Evolutionary conservation across 2,888 invertebrate genomes (phyloP).

Genomic region (Augochlorella aurata): DNA sequence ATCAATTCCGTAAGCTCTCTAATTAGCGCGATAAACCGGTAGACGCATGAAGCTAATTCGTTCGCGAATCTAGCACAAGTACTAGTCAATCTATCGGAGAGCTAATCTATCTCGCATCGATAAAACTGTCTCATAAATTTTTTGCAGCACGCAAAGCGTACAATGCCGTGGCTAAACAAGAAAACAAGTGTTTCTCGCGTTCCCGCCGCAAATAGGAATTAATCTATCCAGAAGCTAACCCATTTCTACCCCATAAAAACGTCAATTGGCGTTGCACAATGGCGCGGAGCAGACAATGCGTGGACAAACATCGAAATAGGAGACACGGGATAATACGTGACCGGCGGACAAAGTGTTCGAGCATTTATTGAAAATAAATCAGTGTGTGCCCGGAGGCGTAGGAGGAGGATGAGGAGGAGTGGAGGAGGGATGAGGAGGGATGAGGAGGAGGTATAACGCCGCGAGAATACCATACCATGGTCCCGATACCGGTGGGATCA

Average conservation of each 20-base stretch:
- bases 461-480: neutral
- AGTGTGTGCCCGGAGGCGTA: neutral
- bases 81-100: too few species aligned
- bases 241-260: neutral
- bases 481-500: neutral
- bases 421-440: neutral
- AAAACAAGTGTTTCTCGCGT: neutral
- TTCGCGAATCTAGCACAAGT: too few species aligned
- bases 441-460: neutral
- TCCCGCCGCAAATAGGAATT: neutral
- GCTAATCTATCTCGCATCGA: too few species aligned
- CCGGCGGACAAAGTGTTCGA: neutral
- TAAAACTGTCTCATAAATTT: too few species aligned
- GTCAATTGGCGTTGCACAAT: conserved; percentile 7
- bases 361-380: conserved; percentile 8
- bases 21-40: too few species aligned
- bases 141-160: too few species aligned
- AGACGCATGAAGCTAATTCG: too few species aligned
- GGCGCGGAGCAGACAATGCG: neutral
- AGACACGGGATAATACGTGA: conserved; percentile 8
- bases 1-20: too few species aligned
- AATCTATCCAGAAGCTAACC: neutral
- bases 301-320: neutral
- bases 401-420: neutral
- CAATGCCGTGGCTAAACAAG: neutral